Evolutionary conservation across 2,888 invertebrate genomes (phyloP).

Genomic region (Lithophane socia): DNA sequence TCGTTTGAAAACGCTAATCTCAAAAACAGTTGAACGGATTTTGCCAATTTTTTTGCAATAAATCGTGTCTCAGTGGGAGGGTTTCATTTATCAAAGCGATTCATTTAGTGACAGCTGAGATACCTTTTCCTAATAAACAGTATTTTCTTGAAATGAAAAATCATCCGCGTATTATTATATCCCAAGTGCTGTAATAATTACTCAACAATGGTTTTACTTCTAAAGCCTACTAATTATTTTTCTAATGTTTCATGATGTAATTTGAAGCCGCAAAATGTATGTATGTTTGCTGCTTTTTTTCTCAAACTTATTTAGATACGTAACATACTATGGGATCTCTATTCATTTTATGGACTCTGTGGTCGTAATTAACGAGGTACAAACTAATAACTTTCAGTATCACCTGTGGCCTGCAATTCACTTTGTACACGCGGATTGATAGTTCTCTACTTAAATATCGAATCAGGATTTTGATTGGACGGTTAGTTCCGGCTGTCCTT

Average conservation of each 20-base stretch:
- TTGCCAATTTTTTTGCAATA: not conserved
- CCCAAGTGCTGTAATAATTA: not conserved
- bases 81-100: not conserved
- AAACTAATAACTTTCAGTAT: not conserved
- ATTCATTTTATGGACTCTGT: not conserved
- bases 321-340: not conserved
- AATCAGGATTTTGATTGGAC: too few species aligned
- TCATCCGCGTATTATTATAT: not conserved
- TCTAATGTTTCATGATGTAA: too few species aligned
- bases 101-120: not conserved
- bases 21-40: not conserved
- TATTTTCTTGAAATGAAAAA: not conserved
- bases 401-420: constrained; percentile 31
- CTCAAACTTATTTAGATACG: not conserved
- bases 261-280: too few species aligned
- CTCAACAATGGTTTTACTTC: too few species aligned
- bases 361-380: constrained; percentile 33
- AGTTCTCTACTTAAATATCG: not conserved
- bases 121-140: not conserved
- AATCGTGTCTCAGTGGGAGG: not conserved
- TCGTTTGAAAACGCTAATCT: not conserved
- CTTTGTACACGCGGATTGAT: not conserved
- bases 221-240: too few species aligned
- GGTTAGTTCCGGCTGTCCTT: too few species aligned
- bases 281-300: too few species aligned